Percentiles rank a stretch among this genome's conserved stretches.
These are phyloP conservation scores for Platanista minor DNA, from an alignment of 2,113 vertebrate genomes.

Conservation along the genomic window DNA sequence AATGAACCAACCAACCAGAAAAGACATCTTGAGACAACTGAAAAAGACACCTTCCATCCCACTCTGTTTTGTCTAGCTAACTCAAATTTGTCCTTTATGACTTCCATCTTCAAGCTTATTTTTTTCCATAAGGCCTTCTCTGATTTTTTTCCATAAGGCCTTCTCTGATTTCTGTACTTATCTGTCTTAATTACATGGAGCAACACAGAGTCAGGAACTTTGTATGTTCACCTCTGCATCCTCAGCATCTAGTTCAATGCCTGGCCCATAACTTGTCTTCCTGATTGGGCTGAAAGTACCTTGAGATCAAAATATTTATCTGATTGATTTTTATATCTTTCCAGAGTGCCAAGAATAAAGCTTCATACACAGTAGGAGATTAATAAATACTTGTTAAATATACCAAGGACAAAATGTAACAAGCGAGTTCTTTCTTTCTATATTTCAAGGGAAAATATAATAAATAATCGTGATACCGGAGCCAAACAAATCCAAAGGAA, in stretches of 20 bases:
- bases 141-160: background rate
- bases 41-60: background rate
- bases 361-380: background rate
- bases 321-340: conserved; percentile 2
- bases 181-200: background rate
- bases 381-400: background rate
- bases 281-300: background rate
- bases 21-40: background rate
- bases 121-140: background rate
- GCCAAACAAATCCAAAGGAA: conserved; percentile 13
- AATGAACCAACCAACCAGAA: background rate
- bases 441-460: conserved; percentile 13
- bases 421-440: background rate
- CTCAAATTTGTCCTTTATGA: background rate
- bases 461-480: conserved; percentile 21
- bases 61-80: background rate
- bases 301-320: background rate
- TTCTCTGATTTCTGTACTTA: background rate
- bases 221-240: background rate
- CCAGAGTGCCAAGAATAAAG: background rate
- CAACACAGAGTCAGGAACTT: background rate
- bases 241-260: background rate
- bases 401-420: background rate
- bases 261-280: background rate
- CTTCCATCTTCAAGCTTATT: background rate